Base-by-base conservation (phyloP, 2,113 vertebrate species). In the Ammodytes dubius region DNA sequence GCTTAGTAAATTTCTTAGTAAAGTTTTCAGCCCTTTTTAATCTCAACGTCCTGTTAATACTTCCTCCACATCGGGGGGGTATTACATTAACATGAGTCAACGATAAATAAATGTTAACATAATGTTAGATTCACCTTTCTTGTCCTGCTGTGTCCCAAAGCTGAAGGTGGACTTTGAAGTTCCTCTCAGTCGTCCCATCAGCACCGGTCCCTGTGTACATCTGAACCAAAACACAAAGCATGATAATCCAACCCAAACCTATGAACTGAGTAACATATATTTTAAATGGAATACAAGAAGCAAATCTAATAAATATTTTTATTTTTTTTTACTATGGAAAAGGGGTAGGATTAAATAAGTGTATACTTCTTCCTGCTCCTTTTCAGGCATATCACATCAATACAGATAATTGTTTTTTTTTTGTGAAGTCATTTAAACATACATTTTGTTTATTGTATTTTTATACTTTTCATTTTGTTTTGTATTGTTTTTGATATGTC, bases 71-170 rank as follows among this genome's bases (percentile, higher is more conserved):
- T 27, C 27, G 27, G 27, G 27, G 6, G 3, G 37, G 19, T 6
- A 65, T 59, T 65, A 40, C 60, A 81, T 19, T 0, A 67, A 67
- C 39, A n/a, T 8, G 27, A 69, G 8, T 12, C 8, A 19, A 13
- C 27, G 4, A 47, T 1, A 43, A 77, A 59, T 10, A 35, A 45
- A 2, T 35, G 7, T 10, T 4, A 61, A 59, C 4, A 27, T 35
- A 19, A 39, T 0, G 10, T 5, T 5, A 8, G 11, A 11, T 19
- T 60, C 94, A 97, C 98, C 98, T 96, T 88, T 99, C 98, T 86
- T 99, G 98, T 52, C 98, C 98, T 0, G 98, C 98, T 3, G 98
- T 99, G 94, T 99, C 98, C 98, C 98, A 99, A 1, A 99, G 97
- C 89, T 99, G 98, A 76, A 99, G 96, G 66, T 99, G 98, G 1